These are phyloP conservation scores for Drosophila teissieri DNA, from an alignment of 1,140 invertebrate species.

Conservation along the genomic window DNA sequence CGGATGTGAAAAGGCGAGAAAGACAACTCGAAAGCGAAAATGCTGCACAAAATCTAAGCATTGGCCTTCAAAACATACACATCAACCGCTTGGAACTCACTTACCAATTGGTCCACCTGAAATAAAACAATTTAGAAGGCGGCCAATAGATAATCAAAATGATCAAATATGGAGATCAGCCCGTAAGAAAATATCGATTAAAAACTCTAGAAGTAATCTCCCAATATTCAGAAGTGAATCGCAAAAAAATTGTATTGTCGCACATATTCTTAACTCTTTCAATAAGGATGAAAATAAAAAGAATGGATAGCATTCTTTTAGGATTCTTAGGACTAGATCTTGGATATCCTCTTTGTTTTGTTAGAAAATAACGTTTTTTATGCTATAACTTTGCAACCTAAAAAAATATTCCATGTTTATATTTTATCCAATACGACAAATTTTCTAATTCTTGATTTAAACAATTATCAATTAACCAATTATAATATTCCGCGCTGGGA, in stretches of 20 bases:
- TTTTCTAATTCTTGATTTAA: too few relatives aligned
- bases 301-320: neutral
- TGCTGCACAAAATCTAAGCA: neutral
- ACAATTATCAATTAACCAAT: too few relatives aligned
- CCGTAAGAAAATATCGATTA: neutral
- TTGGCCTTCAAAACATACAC: neutral
- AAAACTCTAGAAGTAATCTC: neutral
- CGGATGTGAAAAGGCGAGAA: neutral
- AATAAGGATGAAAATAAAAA: slow-evolving; percentile 1
- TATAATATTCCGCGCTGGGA: too few relatives aligned
- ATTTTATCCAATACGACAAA: too few relatives aligned
- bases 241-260: neutral
- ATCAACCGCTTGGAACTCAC: neutral
- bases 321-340: too few relatives aligned
- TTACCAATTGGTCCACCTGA: neutral
- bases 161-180: neutral
- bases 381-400: too few relatives aligned
- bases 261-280: neutral
- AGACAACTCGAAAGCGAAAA: neutral
- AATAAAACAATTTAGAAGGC: neutral
- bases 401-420: too few relatives aligned
- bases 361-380: too few relatives aligned
- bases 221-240: neutral
- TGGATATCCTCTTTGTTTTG: too few relatives aligned
- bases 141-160: neutral